Base-by-base conservation (phyloP, 2,113 vertebrate genomes). In the Acanthochromis polyacanthus region DNA sequence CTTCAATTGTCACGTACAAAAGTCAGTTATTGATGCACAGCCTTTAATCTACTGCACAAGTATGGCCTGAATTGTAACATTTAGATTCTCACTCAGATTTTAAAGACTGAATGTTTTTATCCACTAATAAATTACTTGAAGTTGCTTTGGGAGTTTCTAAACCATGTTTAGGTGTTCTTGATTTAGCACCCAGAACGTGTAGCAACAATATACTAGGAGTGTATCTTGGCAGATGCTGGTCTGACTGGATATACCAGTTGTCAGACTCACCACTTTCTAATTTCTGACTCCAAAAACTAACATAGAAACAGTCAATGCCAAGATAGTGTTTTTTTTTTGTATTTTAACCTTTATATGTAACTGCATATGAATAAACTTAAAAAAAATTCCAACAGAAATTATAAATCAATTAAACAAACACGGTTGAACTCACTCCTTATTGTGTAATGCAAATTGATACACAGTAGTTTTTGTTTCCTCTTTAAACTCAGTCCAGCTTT, bases 71-170 rank as follows among this genome's bases (percentile, higher is more conserved):
- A 83, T 86, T 84, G 76, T 88, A 82, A 83, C 66, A 53, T 85
- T 87, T 63, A 58, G 76, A 87, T 58, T 75, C 28, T 79, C 74
- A 58, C 69, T 80, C 67, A 65, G 63, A 81, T 81, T 92, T 91
- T 77, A 75, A 88, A 80, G 48, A 56, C 28, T 69, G 72, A 87
- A 91, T 90, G 84, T 87, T 91, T 91, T 90, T 87, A 83, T 71
- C 78, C 60, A 80, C 71, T 78, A 71, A 89, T 80, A 48, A 80
- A 78, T 86, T 61, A 87, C 88, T 90, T 91, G 87, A 89, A 86
- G 25, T 86, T 87, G 57, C 78, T 78, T 86, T 73, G 38, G 61
- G 22, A 61, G 61, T 89, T 87, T 78, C 73, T 72, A 81, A 82
- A 75, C 63, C 1, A 8, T 70, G 38, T 80, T 72, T 74, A 78